Evolutionary conservation across 2,113 vertebrate genomes (phyloP).

Genomic region (Excalfactoria chinensis): DNA sequence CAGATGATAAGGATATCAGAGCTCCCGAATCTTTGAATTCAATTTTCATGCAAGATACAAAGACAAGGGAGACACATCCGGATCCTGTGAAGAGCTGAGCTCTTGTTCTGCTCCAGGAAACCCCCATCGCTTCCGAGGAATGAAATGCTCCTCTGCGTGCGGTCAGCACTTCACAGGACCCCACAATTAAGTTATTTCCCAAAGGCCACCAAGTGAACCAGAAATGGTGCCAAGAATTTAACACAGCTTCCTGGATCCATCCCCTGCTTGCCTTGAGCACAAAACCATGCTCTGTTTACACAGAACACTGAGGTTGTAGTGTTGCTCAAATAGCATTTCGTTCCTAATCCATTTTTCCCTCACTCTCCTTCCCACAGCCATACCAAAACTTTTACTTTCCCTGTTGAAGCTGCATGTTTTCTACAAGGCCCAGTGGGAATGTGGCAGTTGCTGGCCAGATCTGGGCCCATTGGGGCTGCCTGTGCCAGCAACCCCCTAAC

Average conservation of each 20-base stretch:
- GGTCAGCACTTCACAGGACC: background rate
- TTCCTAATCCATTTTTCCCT: slow-evolving; percentile 30
- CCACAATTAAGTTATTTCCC: slow-evolving; percentile 57
- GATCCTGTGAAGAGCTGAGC: background rate
- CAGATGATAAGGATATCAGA: background rate
- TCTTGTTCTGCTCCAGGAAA: background rate
- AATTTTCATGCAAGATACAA: background rate
- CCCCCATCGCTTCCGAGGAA: background rate
- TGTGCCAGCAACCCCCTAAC: background rate
- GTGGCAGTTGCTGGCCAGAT: fast-evolving
- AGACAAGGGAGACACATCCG: background rate
- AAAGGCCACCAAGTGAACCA: slow-evolving; percentile 2
- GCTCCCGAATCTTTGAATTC: background rate
- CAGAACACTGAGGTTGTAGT: background rate
- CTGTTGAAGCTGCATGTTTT: background rate
- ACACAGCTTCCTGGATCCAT: slow-evolving; percentile 9
- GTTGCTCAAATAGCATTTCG: background rate
- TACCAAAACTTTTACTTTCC: background rate
- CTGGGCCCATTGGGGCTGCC: background rate
- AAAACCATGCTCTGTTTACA: slow-evolving; percentile 42
- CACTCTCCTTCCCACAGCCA: background rate
- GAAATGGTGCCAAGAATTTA: slow-evolving; percentile 45
- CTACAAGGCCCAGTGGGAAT: background rate
- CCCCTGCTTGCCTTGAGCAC: slow-evolving; percentile 12
- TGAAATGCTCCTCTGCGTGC: background rate